A percentile compares a stretch with the other conserved stretches of the same genome.
Evolutionary conservation across 1,140 invertebrate species (phyloP).

Genomic region (Cataglyphis hispanica): DNA sequence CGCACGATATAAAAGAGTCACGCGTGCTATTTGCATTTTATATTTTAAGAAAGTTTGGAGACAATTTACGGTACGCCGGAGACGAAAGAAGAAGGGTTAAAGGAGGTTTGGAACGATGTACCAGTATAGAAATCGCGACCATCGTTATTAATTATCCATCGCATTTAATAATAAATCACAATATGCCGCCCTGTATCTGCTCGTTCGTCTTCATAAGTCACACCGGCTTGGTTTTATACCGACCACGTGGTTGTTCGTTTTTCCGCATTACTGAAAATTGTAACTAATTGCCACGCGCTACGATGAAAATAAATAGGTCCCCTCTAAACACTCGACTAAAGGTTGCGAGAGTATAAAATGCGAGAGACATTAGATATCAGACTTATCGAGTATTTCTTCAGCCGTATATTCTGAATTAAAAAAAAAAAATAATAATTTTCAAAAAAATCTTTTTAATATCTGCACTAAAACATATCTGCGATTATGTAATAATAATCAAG

Average conservation of each 20-base stretch:
- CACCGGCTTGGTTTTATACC: constrained; percentile 13
- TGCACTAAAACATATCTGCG: not conserved
- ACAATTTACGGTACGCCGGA: constrained; percentile 45
- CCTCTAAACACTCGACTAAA: constrained; percentile 19
- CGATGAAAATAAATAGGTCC: constrained; percentile 52
- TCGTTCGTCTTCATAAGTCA: constrained; percentile 43
- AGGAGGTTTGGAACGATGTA: not conserved
- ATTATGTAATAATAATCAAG: not conserved
- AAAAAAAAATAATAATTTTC: not conserved
- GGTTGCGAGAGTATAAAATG: not conserved
- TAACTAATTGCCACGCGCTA: constrained; percentile 45
- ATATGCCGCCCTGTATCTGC: not conserved
- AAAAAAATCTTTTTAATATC: not conserved
- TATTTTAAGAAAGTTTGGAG: constrained; percentile 43
- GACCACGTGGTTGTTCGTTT: constrained; percentile 21
- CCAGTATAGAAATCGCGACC: constrained; percentile 36
- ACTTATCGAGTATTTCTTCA: not conserved
- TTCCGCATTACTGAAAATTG: constrained; percentile 55
- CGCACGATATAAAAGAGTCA: constrained; percentile 17
- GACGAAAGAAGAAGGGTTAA: not conserved
- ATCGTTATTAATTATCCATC: constrained; percentile 10
- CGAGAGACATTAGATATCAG: not conserved
- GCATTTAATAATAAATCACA: constrained; percentile 48
- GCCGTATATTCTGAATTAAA: not conserved
- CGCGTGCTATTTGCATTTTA: constrained; percentile 16